Evolutionary conservation across 2,888 invertebrate species (phyloP).

Genomic region (Tortricodes alternella): DNA sequence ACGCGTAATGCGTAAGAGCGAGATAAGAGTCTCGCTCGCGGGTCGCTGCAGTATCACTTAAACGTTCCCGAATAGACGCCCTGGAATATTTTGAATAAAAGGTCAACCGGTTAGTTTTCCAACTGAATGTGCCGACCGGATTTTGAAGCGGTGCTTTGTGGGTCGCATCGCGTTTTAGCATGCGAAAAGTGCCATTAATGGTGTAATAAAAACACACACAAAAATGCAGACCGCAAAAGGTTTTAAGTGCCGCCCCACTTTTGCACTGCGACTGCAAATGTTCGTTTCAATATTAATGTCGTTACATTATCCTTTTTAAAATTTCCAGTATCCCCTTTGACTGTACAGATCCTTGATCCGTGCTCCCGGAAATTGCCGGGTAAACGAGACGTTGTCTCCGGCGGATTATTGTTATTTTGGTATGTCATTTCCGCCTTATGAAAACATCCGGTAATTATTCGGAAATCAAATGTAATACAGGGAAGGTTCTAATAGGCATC

Average conservation of each 20-base stretch:
- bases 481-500: conserved; percentile 53
- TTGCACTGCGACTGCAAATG: background rate
- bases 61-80: no score
- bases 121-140: background rate
- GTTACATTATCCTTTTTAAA: background rate
- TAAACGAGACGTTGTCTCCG: conserved; percentile 67
- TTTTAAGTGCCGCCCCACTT: background rate
- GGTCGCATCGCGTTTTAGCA: conserved; percentile 13
- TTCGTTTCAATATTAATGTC: background rate
- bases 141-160: conserved; percentile 6
- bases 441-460: conserved; percentile 73
- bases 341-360: conserved; percentile 46
- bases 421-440: conserved; percentile 70
- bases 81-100: background rate
- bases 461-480: conserved; percentile 62
- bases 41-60: no score
- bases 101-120: background rate
- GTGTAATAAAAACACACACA: conserved; percentile 8
- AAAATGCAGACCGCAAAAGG: conserved; percentile 2
- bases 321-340: conserved; percentile 40
- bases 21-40: no score
- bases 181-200: conserved; percentile 6
- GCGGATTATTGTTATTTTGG: conserved; percentile 70
- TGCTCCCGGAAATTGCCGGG: conserved; percentile 69
- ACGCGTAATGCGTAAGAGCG: no score